Evolutionary conservation across 2,888 invertebrate genomes (phyloP), one percentile per base, ranked within the genome.

Genomic region (Lycophotia porphyrea): DNA sequence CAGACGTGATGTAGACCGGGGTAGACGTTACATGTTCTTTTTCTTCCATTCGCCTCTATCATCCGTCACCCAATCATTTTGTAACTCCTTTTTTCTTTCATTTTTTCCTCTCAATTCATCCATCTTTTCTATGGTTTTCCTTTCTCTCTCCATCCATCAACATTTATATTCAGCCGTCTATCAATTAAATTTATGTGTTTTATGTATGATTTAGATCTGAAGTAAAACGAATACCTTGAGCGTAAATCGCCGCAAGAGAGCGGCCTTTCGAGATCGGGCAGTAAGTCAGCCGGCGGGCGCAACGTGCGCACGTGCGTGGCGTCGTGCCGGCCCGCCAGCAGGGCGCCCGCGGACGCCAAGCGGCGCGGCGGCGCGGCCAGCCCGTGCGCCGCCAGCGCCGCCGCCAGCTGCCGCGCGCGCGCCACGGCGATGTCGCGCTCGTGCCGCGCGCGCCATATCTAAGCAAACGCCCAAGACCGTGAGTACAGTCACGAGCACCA

Each of bases 401-500:
- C 98, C 91, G 99, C 98, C 90, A 99, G 96, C 93, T 99, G 98
- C 78, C 98, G 97, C 88, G 99, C 98, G 90, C 98, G 97, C 89
- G 98, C 97, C 88, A 98, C 97, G 1, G 99, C 98, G 94, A 99
- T 97, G 93, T 99, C 99, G 88, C 99, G 97, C 93, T 99, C 99
- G 92, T 99, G 98, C 89, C 98, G 98, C 66, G 98, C 98, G 91
- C 99, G 98, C 99, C 99, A 99, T 84, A 99, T 96, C 95, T 96
- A 69, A 98, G 98, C 98, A 68, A 58, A 65, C 18, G n/a, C 13
- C n/a, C 31, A 2, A 27, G 31, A 34, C 21, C 34, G 11, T 58
- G 11, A 58, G 27, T 21, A 31, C 24, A n/a, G 39, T 31, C 18
- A n/a, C 5, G 15, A 58, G 4, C 8, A 34, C 18, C 58, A 58